A percentile compares a stretch with the other conserved stretches of the same genome.
phyloP scores from a whole-genome alignment of 2,888 invertebrate species.

The Mamestra brassicae region DNA sequence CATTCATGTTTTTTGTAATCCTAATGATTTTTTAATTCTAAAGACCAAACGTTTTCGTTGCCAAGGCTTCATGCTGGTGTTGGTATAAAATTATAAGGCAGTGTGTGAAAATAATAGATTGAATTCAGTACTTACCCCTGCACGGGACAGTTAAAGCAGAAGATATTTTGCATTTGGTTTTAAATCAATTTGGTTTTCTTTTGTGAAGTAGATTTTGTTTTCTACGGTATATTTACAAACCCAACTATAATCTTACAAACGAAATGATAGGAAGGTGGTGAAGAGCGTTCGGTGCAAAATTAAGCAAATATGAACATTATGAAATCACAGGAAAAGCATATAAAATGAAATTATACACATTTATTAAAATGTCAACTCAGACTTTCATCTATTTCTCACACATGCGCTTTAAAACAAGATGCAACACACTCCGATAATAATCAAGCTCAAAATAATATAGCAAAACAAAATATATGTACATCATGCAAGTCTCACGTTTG shows the following conservation, averaged over 20 bases:
- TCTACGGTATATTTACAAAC: conserved; percentile 50
- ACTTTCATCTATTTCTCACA: conserved; percentile 86
- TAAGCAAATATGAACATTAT: conserved; percentile 89
- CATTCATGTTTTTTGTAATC: neutral
- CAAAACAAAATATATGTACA: conserved; percentile 82
- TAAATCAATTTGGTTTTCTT: conserved; percentile 26
- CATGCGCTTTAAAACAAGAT: conserved; percentile 86
- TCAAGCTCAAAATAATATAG: conserved; percentile 81
- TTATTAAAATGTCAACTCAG: conserved; percentile 67
- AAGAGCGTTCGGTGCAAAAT: conserved; percentile 83
- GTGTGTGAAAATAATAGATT: conserved; percentile 57
- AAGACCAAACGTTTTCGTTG: conserved; percentile 84
- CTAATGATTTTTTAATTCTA: conserved; percentile 58
- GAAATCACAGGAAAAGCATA: conserved; percentile 90
- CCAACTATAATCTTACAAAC: conserved; percentile 56
- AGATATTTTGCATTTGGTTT: conserved; percentile 17
- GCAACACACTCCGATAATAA: conserved; percentile 78
- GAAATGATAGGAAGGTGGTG: conserved; percentile 72
- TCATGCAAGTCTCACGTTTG: conserved; percentile 90
- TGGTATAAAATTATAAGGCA: conserved; percentile 66
- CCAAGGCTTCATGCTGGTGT: conserved; percentile 74
- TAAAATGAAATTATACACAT: conserved; percentile 74
- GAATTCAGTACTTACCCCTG: conserved; percentile 66
- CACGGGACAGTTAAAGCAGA: conserved; percentile 37
- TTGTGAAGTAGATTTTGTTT: conserved; percentile 14